phyloP scores from a whole-genome alignment of 1,140 invertebrate species.

The Aleiodes sp. region DNA sequence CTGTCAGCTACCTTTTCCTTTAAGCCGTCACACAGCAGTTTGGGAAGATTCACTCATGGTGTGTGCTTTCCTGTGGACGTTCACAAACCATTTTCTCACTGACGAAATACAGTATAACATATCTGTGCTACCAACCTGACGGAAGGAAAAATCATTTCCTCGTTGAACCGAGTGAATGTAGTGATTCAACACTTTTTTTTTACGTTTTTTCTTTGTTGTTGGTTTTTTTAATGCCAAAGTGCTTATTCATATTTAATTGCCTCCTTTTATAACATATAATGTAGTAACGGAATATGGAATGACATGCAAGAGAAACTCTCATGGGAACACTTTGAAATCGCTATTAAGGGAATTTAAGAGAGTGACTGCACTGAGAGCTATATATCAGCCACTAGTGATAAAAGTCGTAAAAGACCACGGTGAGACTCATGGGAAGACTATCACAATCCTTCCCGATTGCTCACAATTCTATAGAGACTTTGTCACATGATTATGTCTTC shows the following conservation, averaged over 20 bases:
- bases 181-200: neutral
- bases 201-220: neutral
- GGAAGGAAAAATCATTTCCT: constrained; percentile 34
- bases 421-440: neutral
- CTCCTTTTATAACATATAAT: neutral
- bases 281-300: neutral
- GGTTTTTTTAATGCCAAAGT: neutral
- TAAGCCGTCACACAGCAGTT: constrained; percentile 1
- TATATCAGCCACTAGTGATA: neutral
- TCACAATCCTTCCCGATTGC: neutral
- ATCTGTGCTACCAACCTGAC: too few species aligned
- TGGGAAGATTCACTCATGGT: neutral
- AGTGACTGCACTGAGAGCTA: neutral
- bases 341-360: neutral
- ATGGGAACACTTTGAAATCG: neutral
- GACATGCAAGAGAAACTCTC: neutral
- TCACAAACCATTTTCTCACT: constrained; percentile 23
- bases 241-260: constrained; percentile 19
- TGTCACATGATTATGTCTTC: neutral
- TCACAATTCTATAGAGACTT: neutral
- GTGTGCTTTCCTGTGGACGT: constrained; percentile 4
- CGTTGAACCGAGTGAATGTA: constrained; percentile 17
- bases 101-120: neutral
- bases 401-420: constrained; percentile 13
- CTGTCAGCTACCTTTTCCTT: constrained; percentile 1